These are phyloP conservation scores for Augochlora pura DNA, from an alignment of 1,140 invertebrate species.

Conservation along the genomic window DNA sequence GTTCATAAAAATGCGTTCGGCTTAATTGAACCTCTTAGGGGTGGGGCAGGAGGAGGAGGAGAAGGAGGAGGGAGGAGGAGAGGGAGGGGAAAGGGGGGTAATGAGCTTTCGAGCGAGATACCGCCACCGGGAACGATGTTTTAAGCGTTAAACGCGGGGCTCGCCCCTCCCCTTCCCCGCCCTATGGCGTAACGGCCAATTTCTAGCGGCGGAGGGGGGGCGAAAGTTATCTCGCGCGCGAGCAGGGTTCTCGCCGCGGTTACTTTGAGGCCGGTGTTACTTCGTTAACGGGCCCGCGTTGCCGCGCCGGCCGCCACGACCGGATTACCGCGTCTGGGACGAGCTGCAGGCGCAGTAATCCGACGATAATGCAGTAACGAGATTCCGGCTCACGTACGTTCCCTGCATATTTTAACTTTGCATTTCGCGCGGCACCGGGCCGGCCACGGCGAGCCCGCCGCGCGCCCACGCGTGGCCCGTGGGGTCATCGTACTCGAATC, in stretches of 20 bases:
- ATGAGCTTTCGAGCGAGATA: neutral
- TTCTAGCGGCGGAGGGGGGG: neutral
- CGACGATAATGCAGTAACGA: slow-evolving; percentile 68
- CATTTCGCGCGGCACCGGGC: slow-evolving; percentile 61
- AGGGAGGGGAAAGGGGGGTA: no score
- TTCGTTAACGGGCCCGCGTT: slow-evolving; percentile 74
- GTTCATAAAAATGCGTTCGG: slow-evolving; percentile 7
- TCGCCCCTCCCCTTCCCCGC: no score
- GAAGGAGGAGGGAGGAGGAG: no score
- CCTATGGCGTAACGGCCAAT: neutral
- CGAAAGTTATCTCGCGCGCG: slow-evolving; percentile 9
- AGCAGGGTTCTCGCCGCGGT: slow-evolving; percentile 19
- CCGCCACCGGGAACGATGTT: neutral
- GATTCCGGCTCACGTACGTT: slow-evolving; percentile 76
- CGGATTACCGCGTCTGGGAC: slow-evolving; percentile 75
- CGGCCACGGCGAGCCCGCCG: neutral
- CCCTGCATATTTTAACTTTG: slow-evolving; percentile 77
- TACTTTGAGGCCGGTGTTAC: slow-evolving; percentile 70
- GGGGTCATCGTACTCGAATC: slow-evolving; percentile 49
- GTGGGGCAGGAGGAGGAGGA: no score
- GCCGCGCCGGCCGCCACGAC: slow-evolving; percentile 45
- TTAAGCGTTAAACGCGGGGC: slow-evolving; percentile 28
- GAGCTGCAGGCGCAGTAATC: slow-evolving; percentile 65
- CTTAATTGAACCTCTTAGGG: neutral
- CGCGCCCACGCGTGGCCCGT: slow-evolving; percentile 5